Base-by-base conservation (phyloP, 1,140 invertebrate species). In the Zaprionus davidi region DNA sequence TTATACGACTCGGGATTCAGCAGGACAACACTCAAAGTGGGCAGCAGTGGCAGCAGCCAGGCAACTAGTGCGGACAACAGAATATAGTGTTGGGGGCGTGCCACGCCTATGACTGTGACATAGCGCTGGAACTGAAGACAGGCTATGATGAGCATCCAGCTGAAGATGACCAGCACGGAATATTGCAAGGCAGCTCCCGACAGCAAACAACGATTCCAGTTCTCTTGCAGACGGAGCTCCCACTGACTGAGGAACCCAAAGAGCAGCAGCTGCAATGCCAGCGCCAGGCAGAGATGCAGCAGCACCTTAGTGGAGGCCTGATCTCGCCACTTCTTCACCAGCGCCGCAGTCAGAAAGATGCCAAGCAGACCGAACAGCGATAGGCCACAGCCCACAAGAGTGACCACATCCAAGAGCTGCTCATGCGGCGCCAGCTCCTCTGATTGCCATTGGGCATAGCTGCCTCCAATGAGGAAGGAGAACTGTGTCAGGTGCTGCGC, bases 71-170 rank as follows among this genome's bases (percentile, higher is more conserved):
- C 93, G 36, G 94, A 93, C 82, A 94, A 94, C 1, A 94, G 65
- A 73, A 94, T 93, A 77, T 94, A 94, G 69, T 94, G 93, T 3
- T 90, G 90, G 7, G 94, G 94, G 28, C 94, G 92, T 24, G 88
- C 82, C 3, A 93, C 93, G 5, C 94, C 94, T 12, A 95, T 90
- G 4, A 95, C 94, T 53, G 93, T 91, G 0, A 95, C 95, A 77
- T 95, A 95, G 65, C 95, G 92, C 65, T 94, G 93, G 83, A 95
- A 95, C 90, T 96, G 95, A 58, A 96, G 88, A 56, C 94, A 83
- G 4, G 94, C 95, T 5, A 95, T 95, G n/a, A 95, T 94, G 11
- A 95, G 78, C 95, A 95, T 95, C 95, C 95, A 96, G 80, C 94
- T 94, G 78, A 95, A 95, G 74, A 95, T 94, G 2, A 95, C 93